Base-by-base conservation (phyloP, 2,113 vertebrate species). In the Rhabdomys dilectus region DNA sequence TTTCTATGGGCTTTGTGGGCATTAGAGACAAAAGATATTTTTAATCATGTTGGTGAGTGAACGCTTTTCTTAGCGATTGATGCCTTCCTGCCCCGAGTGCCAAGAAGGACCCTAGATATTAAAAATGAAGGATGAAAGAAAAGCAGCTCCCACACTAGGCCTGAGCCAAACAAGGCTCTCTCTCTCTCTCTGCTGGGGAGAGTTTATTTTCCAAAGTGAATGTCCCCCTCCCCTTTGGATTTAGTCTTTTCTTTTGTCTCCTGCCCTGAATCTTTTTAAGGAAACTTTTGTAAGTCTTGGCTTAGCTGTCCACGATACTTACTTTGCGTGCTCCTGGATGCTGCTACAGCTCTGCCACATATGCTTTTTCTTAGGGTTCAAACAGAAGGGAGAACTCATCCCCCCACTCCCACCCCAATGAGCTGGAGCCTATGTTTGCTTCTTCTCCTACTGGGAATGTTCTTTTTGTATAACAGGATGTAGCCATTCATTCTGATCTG, bases 21-120 rank as follows among this genome's bases (percentile, higher is more conserved):
- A 42, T 68, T 88, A 26, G 95, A 97, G 94, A 95, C 89, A 97
- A 97, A 95, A 66, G 72, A 48, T 90, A 94, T 94, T 97, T 98
- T 96, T 92, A 95, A 95, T 97, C 87, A 78, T 11, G 51, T 89
- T 92, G 96, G 82, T 7, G 56, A 89, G 72, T 81, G 88, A 96
- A n/a, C 12, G 45, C 42, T 95, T 97, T 97, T 89, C 91, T 64
- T 78, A 94, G 95, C 76, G 68, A 96, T 53, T 82, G 92, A 96
- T 82, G 82, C 48, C 64, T 98, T 96, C 70, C 70, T 95, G 92
- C 89, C 36, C 48, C 64, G 91, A 70, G 95, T 97, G 87, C 93
- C 95, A 92, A 78, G 64, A 75, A 93, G 72, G 91, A 80, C 56
- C 72, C 87, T 94, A 89, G 82, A 91, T 95, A 87, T 96, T 97